phyloP scores from a whole-genome alignment of 2,888 invertebrate species.

The Torymus texanus region DNA sequence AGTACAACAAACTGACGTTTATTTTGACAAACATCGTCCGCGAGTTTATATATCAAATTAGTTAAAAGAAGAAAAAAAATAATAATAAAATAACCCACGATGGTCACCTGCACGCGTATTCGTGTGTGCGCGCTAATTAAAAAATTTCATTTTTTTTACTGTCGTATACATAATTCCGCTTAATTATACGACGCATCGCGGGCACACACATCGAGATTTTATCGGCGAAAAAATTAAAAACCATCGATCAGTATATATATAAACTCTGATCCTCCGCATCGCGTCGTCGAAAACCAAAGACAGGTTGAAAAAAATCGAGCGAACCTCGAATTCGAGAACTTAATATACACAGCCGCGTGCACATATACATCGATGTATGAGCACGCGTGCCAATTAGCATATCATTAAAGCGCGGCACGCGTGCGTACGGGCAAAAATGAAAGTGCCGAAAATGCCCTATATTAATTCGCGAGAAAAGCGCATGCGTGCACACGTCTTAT shows the following conservation, averaged over 20 bases:
- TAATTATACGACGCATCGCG: background rate
- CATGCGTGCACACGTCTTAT: background rate
- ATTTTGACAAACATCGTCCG: background rate
- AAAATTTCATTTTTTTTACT: background rate
- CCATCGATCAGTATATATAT: slow-evolving; percentile 2
- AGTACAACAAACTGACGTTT: no score
- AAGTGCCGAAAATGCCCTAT: slow-evolving; percentile 41
- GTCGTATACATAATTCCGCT: slow-evolving; percentile 1
- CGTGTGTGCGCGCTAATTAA: background rate
- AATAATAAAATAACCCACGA: no score
- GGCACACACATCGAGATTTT: background rate
- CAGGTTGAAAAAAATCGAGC: no score
- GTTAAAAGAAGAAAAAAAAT: background rate
- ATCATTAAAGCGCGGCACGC: slow-evolving; percentile 35
- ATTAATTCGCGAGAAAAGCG: slow-evolving; percentile 32
- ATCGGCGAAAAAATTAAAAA: slow-evolving; percentile 17
- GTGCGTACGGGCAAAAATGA: slow-evolving; percentile 13
- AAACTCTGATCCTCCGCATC: no score
- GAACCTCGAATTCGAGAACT: no score
- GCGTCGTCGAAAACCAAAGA: background rate
- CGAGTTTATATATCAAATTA: background rate
- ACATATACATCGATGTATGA: background rate
- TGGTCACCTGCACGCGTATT: background rate
- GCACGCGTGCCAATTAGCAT: slow-evolving; percentile 34
- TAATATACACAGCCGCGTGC: no score